Conservation (phyloP, 2,113 vertebrate species). For the Tragulus kanchil region DNA sequence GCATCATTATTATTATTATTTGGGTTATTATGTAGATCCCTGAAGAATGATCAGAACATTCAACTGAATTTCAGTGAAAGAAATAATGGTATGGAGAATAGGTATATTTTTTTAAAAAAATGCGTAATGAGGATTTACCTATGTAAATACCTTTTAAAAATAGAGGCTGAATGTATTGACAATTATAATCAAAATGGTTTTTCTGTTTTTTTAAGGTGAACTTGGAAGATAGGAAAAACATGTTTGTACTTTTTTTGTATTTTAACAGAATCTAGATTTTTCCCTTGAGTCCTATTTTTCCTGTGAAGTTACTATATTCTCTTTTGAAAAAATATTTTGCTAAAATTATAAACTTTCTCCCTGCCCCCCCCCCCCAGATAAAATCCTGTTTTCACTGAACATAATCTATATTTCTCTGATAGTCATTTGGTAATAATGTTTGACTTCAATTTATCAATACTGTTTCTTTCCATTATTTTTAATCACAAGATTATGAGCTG, state of each 20-base stretch:
- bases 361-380: neutral
- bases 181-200: conserved; percentile 37
- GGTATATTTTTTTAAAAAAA: neutral
- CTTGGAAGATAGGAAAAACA: conserved; percentile 16
- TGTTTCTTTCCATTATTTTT: conserved; percentile 80
- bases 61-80: conserved; percentile 63
- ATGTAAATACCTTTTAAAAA: conserved; percentile 40
- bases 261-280: conserved; percentile 59
- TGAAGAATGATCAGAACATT: neutral
- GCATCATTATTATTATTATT: conserved; percentile 44
- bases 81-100: conserved; percentile 41
- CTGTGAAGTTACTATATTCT: conserved; percentile 77
- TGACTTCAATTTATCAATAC: conserved; percentile 81
- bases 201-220: neutral
- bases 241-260: conserved; percentile 12
- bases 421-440: conserved; percentile 76
- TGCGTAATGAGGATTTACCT: conserved; percentile 58
- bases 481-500: conserved; percentile 80
- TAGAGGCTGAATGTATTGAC: conserved; percentile 31
- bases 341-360: neutral
- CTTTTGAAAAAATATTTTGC: conserved; percentile 67
- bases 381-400: conserved; percentile 52
- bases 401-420: conserved; percentile 67
- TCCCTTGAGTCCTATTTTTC: conserved; percentile 37
- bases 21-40: conserved; percentile 38